Conservation (phyloP, 1,140 invertebrate genomes). For the Drosophila teissieri region DNA sequence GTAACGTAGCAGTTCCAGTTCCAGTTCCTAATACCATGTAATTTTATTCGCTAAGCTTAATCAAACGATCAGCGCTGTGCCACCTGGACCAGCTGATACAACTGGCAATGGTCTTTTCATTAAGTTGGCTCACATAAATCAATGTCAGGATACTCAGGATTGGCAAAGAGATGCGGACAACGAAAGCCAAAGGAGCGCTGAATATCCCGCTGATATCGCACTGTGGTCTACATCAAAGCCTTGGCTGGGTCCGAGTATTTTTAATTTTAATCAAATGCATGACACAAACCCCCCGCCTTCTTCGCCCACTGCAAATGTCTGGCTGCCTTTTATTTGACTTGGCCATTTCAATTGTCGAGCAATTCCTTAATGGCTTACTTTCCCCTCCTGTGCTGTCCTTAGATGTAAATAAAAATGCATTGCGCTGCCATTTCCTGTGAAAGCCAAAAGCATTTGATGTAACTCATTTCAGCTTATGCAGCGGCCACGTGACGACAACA, state of each 20-base stretch:
- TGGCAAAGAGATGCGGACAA: neutral
- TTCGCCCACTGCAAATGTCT: constrained; percentile 10
- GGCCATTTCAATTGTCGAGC: constrained; percentile 76
- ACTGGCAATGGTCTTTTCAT: constrained; percentile 37
- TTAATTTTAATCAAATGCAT: constrained; percentile 77
- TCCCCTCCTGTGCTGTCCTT: constrained; percentile 8
- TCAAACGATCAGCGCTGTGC: constrained; percentile 49
- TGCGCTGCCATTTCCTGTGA: constrained; percentile 72
- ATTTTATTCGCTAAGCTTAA: constrained; percentile 82
- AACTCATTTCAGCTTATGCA: constrained; percentile 75
- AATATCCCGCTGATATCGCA: constrained; percentile 34
- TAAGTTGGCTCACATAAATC: constrained; percentile 42
- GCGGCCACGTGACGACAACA: constrained; percentile 56
- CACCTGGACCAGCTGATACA: constrained; percentile 40
- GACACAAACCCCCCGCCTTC: constrained; percentile 16
- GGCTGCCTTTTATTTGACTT: constrained; percentile 49
- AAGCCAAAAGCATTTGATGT: constrained; percentile 79
- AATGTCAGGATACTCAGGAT: constrained; percentile 21
- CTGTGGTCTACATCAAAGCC: constrained; percentile 65
- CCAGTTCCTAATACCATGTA: constrained; percentile 72
- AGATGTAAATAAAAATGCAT: constrained; percentile 79
- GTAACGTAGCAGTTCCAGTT: constrained; percentile 44
- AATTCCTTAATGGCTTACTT: constrained; percentile 77
- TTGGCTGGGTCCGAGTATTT: constrained; percentile 46
- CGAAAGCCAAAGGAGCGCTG: neutral